phyloP scores from a whole-genome alignment of 2,797 vertebrate genomes.

The Passerculus sandwichensis region DNA sequence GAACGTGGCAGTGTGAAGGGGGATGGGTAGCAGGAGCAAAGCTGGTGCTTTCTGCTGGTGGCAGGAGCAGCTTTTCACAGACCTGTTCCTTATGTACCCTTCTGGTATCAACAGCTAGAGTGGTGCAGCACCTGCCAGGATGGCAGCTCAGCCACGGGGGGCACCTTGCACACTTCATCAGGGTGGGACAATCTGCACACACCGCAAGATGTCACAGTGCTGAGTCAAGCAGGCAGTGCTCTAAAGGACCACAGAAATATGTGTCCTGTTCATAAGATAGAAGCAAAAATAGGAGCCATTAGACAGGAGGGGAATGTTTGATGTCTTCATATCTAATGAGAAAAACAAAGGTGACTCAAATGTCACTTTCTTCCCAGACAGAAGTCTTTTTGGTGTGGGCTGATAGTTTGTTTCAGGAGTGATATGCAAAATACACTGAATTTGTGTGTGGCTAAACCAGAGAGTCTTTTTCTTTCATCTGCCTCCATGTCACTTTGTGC shows the following conservation, averaged over 20 bases:
- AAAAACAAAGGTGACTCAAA: conserved; percentile 67
- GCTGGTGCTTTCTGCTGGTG: neutral
- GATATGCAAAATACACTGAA: conserved; percentile 18
- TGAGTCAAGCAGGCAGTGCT: neutral
- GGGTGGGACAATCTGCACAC: accelerated
- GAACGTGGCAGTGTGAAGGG: neutral
- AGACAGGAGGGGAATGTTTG: conserved; percentile 6
- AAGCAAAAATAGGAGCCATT: neutral
- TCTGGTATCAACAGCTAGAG: neutral
- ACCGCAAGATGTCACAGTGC: neutral
- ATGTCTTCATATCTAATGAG: conserved; percentile 4
- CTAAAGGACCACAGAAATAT: neutral
- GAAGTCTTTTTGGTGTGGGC: conserved; percentile 47
- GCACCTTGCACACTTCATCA: neutral
- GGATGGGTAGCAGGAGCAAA: neutral
- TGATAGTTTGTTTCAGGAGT: neutral
- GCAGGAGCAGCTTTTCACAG: neutral
- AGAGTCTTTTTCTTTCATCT: conserved; percentile 52
- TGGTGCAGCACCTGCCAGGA: neutral
- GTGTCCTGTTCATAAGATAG: neutral
- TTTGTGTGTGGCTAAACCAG: neutral
- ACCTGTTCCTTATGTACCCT: neutral
- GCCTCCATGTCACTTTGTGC: neutral
- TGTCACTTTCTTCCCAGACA: conserved; percentile 59
- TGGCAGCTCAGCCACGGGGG: neutral